These are phyloP conservation scores for Aporrectodea caliginosa DNA, from an alignment of 1,140 invertebrate species.

Conservation along the genomic window DNA sequence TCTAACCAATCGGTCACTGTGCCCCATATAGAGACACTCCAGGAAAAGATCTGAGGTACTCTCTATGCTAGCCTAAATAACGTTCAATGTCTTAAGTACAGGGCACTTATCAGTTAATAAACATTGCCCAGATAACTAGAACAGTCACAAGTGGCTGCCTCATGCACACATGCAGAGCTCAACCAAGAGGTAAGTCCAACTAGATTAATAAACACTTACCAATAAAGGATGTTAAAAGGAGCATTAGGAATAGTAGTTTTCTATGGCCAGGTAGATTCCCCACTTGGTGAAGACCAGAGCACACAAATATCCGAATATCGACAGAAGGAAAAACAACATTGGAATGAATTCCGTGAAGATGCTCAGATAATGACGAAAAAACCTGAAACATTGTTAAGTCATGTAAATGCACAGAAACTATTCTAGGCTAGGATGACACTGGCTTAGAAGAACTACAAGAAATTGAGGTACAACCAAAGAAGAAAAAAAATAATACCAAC, in stretches of 20 bases:
- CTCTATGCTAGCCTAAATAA: too few relatives aligned
- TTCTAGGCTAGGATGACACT: too few relatives aligned
- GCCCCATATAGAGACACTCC: too few relatives aligned
- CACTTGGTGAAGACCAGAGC: conserved; percentile 87
- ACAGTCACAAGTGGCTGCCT: too few relatives aligned
- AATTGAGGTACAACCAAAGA: background rate
- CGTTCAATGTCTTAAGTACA: too few relatives aligned
- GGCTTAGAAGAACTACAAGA: too few relatives aligned
- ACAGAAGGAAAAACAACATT: conserved; percentile 81
- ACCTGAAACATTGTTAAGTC: too few relatives aligned
- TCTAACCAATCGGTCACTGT: too few relatives aligned
- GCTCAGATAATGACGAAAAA: conserved; percentile 73
- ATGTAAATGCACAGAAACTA: background rate
- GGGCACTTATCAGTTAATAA: too few relatives aligned
- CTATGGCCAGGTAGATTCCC: conserved; percentile 54
- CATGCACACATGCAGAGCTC: too few relatives aligned
- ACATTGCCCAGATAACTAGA: too few relatives aligned
- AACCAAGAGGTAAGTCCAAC: background rate
- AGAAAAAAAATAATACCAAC: background rate
- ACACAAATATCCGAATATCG: conserved; percentile 91
- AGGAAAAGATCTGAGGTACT: too few relatives aligned
- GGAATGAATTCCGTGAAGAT: conserved; percentile 90
- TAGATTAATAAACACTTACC: conserved; percentile 45
- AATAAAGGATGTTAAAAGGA: conserved; percentile 63
- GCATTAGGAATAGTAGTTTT: conserved; percentile 47